phyloP scores from a whole-genome alignment of 1,140 invertebrate species.

The Sycobia sp. region DNA sequence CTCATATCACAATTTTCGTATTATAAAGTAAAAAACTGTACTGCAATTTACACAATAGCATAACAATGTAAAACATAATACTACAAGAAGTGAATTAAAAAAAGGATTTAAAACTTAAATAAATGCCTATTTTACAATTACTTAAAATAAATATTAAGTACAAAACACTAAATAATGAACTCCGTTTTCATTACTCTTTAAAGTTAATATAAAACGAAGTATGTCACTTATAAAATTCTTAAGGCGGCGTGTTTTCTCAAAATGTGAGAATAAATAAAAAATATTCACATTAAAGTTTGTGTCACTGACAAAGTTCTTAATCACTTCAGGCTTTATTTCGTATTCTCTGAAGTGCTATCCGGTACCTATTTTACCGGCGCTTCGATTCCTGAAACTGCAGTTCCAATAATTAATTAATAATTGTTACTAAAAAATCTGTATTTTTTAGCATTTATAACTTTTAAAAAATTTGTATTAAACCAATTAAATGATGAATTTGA shows the following conservation, averaged over 20 bases:
- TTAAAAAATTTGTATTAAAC: no score
- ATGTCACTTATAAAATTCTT: conserved; percentile 8
- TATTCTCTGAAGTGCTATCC: conserved; percentile 21
- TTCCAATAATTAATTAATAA: no score
- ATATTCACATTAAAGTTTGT: conserved; percentile 16
- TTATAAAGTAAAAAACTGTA: conserved; percentile 16
- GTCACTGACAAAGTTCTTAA: conserved; percentile 13
- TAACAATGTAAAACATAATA: conserved; percentile 25
- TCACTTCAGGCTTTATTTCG: conserved; percentile 28
- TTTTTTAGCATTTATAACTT: no score
- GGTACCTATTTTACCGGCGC: conserved; percentile 14
- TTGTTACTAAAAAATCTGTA: conserved; percentile 2
- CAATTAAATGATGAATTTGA: no score
- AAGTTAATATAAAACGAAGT: neutral
- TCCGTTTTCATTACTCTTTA: neutral
- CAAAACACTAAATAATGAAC: neutral
- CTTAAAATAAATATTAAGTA: conserved; percentile 23
- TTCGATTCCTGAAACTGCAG: conserved; percentile 23
- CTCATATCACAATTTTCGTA: conserved; percentile 13
- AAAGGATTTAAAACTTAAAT: conserved; percentile 8
- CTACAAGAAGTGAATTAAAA: conserved; percentile 12
- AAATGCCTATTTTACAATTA: conserved; percentile 16
- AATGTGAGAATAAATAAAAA: conserved; percentile 11
- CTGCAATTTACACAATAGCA: neutral
- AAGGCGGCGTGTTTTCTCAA: neutral